Percentiles rank a stretch among this genome's conserved stretches.
Conservation (phyloP, 2,113 vertebrate species). For the Hystrix cristata region DNA sequence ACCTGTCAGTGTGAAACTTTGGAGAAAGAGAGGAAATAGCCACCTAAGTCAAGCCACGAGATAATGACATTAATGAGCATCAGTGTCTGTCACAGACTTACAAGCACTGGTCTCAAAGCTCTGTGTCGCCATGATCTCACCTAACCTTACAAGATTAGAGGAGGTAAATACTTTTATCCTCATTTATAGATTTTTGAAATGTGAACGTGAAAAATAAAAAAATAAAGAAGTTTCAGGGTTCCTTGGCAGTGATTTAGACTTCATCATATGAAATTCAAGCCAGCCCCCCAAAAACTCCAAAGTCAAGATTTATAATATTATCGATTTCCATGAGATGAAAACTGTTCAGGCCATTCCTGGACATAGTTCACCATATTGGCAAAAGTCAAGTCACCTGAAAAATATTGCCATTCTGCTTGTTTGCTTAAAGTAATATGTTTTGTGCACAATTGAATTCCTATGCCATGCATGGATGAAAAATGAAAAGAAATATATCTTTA, state of each 20-base stretch:
- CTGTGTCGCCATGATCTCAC: not conserved
- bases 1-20: not conserved
- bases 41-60: not conserved
- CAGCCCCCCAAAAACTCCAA: not conserved
- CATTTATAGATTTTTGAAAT: constrained; percentile 5
- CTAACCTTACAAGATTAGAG: not conserved
- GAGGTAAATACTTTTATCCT: not conserved
- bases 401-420: constrained; percentile 30
- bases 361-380: not conserved
- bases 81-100: not conserved
- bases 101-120: not conserved
- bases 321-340: not conserved
- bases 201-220: not conserved
- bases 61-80: not conserved
- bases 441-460: constrained; percentile 45
- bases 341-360: not conserved
- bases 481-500: constrained; percentile 58
- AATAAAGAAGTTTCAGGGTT: not conserved
- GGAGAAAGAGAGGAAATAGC: not conserved
- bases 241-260: not conserved
- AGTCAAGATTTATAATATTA: not conserved
- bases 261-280: not conserved
- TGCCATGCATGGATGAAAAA: constrained; percentile 3
- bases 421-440: constrained; percentile 53
- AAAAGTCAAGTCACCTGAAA: constrained; percentile 65